Percentiles rank a stretch among this genome's conserved stretches.
Evolutionary conservation across 2,113 vertebrate genomes (phyloP).

Genomic region (Petroica traversi): DNA sequence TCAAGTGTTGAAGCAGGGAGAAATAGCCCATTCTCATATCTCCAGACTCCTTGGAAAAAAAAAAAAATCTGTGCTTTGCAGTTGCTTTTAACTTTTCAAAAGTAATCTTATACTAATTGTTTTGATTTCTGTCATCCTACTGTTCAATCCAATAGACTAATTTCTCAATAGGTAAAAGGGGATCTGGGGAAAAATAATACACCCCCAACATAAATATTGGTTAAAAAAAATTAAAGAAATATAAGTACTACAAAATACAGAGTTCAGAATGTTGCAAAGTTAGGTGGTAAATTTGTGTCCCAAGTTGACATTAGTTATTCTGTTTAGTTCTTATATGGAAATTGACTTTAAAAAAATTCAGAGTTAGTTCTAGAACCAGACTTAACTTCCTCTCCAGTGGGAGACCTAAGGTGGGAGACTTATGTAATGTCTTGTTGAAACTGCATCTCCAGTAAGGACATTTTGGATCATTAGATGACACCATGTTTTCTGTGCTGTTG

Average conservation of each 20-base stretch:
- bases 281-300: background rate
- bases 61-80: background rate
- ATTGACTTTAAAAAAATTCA: background rate
- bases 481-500: background rate
- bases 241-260: background rate
- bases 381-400: background rate
- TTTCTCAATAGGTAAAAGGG: background rate
- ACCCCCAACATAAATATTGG: background rate
- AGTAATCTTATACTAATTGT: background rate
- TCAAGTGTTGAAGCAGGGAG: background rate
- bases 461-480: background rate
- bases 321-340: background rate
- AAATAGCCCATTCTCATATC: background rate
- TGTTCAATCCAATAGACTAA: background rate
- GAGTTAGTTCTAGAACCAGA: background rate
- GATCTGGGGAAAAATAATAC: background rate
- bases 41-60: background rate
- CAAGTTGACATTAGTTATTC: background rate
- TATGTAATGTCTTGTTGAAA: background rate
- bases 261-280: background rate
- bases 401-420: background rate
- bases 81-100: background rate
- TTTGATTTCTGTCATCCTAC: background rate
- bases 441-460: background rate
- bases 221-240: background rate